Evolutionary conservation across 2,113 vertebrate genomes (phyloP).

Genomic region (Tapirus terrestris): DNA sequence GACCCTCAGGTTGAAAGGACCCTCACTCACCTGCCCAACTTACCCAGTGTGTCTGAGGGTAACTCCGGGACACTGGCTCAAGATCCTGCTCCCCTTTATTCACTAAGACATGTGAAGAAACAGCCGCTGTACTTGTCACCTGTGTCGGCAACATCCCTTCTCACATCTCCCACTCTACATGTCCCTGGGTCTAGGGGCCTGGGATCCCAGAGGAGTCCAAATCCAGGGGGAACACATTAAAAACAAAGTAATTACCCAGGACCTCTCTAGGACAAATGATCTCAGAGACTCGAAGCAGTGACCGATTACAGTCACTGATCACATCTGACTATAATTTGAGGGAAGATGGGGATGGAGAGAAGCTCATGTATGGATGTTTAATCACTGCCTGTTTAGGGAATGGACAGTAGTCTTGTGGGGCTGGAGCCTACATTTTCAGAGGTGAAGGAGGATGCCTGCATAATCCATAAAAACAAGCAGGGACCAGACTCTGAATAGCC

Average conservation of each 20-base stretch:
- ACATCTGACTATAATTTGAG: not conserved
- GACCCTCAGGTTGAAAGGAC: not conserved
- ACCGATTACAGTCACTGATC: not conserved
- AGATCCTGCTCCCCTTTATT: not conserved
- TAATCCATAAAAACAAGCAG: not conserved
- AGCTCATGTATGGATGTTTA: not conserved
- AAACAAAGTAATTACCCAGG: slow-evolving; percentile 1
- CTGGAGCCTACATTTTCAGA: not conserved
- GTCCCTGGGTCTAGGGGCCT: not conserved
- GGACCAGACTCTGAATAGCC: not conserved
- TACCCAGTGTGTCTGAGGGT: not conserved
- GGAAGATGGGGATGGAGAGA: no score
- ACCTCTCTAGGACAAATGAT: not conserved
- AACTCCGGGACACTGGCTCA: not conserved
- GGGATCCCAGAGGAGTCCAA: slow-evolving; percentile 8
- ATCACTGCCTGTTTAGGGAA: not conserved
- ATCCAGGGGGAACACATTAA: slow-evolving; percentile 52
- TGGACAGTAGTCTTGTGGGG: not conserved
- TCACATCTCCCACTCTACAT: not conserved
- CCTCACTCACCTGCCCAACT: not conserved
- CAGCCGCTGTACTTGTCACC: not conserved
- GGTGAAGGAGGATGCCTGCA: not conserved
- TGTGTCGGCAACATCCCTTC: not conserved
- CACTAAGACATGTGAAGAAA: not conserved
- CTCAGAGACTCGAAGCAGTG: not conserved